Percentiles rank a stretch among this genome's conserved stretches.
Evolutionary conservation across 2,797 vertebrate species (phyloP).

Genomic region (Enteromius argenteus): DNA sequence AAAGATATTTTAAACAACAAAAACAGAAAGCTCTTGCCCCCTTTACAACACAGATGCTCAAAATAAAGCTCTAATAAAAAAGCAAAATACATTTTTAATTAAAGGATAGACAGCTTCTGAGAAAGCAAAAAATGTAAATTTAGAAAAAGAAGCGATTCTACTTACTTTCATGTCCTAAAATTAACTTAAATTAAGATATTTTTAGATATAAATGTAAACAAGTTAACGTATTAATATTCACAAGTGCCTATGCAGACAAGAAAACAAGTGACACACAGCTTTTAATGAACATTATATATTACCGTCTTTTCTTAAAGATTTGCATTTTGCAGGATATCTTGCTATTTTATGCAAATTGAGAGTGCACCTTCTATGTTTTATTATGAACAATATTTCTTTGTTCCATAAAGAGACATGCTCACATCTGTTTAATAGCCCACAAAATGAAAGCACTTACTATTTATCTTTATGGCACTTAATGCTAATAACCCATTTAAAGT

Average conservation of each 20-base stretch:
- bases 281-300: background rate
- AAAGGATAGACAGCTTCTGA: background rate
- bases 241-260: background rate
- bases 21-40: background rate
- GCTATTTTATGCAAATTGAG: background rate
- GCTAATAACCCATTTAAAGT: slow-evolving; percentile 47
- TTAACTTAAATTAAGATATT: background rate
- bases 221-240: background rate
- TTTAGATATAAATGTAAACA: background rate
- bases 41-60: background rate
- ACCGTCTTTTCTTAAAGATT: background rate
- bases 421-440: slow-evolving; percentile 27
- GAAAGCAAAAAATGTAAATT: background rate
- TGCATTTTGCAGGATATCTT: background rate
- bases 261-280: background rate
- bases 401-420: background rate
- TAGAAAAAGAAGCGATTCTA: background rate
- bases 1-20: background rate
- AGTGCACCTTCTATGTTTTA: slow-evolving; percentile 10
- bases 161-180: background rate
- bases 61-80: background rate
- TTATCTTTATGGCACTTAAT: slow-evolving; percentile 40
- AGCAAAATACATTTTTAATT: background rate
- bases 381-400: slow-evolving; percentile 40
- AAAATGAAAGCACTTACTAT: slow-evolving; percentile 48